Base-by-base conservation (phyloP, 2,113 vertebrate species). In the Anguilla japonica region DNA sequence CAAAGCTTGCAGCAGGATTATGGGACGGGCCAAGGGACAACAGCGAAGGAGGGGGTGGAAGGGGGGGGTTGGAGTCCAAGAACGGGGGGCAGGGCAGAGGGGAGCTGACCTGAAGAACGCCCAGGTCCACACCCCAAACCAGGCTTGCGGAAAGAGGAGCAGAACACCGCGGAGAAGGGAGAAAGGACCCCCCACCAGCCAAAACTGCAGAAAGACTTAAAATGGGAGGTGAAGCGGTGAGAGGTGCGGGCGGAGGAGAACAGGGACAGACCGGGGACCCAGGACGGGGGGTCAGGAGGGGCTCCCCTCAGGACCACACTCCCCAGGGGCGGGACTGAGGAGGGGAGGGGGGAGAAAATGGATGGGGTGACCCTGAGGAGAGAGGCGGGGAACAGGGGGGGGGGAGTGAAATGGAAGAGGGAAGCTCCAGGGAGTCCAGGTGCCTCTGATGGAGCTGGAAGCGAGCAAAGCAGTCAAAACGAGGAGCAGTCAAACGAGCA, bases 91-190 rank as follows among this genome's bases (percentile, higher is more conserved):
- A 92, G 92, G 85, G 93, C 90, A n/a, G 0, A 79, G 0, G 0
- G 95, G 96, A 0, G 34, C 83, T 0, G 95, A 92, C 2, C 57
- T 14, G n/a, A 0, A 97, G 95, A 89, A 85, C 89, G 29, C 29
- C 6, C 0, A 96, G 98, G 0, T 26, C n/a, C n/a, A n/a, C n/a
- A n/a, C 22, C 0, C 50, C 88, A 14, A 97, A 95, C 85, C 95
- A 96, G 11, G 97, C 96, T 2, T n/a, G n/a, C 93, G 92, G 0
- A 93, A 91, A 83, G 95, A 97, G 0, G 97, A 97, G 87, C 95
- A 91, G 81, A 46, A 53, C 0, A 7, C 75, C 22, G 83, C 41
- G 20, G 81, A 93, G 87, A 95, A 93, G 85, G n/a, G n/a, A n/a
- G n/a, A n/a, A n/a, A n/a, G 94, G 95, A 43, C 20, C 16, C 7